Base-by-base conservation (phyloP, 2,113 vertebrate species). In the Upupa epops region DNA sequence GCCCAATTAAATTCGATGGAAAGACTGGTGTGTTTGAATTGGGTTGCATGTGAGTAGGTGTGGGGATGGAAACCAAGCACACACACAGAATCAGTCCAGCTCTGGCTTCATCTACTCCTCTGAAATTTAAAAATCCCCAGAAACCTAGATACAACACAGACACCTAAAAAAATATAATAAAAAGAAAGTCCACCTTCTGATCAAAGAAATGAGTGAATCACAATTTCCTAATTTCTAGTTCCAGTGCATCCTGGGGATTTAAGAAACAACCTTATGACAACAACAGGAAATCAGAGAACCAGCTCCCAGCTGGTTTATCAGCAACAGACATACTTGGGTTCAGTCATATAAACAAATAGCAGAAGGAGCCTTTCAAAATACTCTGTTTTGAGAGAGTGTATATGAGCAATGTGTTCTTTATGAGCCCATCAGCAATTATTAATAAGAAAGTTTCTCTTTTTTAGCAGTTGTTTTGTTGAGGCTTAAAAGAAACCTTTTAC, bases 51-150 rank as follows among this genome's bases (percentile, higher is more conserved):
- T 37, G 29, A 79, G 25, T 3, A 65, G 12, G 22, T 22, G 52
- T 19, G 28, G 46, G 40, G 17, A 79, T 1, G 11, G 12, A 90
- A 29, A 59, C 15, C 4, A 5, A 72, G 26, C 2, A 4, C 0
- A 0, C 0, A 0, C 15, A 55, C 15, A 55, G 29, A 45, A 76
- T 29, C 19, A 29, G 34, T 17, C 29, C n/a, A 46, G 8, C n/a
- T 84, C 40, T 66, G 29, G 8, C n/a, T 89, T 63, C 24, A n/a
- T 59, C 83, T 46, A 58, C 25, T 60, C 6, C 13, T 45, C n/a
- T 56, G 8, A 5, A 64, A 64, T 31, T 54, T 75, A 71, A 78
- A 74, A 79, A 54, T 71, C 20, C 12, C 13, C 65, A 88, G 52
- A 11, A 87, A 42, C 15, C 2, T 9, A 3, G 1, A 48, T 8